These are phyloP conservation scores for Hetaerina titia DNA, from an alignment of 2,888 invertebrate genomes.

Conservation along the genomic window DNA sequence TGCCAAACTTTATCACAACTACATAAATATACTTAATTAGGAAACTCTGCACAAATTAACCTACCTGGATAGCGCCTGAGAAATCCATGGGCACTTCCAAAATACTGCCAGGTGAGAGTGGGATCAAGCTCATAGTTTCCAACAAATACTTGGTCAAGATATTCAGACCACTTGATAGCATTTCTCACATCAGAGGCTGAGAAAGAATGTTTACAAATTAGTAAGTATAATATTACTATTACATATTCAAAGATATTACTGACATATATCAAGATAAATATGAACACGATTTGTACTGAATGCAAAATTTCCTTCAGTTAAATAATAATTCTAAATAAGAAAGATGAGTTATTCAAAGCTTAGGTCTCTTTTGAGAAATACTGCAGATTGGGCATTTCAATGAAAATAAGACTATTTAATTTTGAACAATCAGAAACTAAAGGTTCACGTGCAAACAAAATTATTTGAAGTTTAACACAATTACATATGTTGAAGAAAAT, in stretches of 20 bases:
- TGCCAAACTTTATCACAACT: too few relatives aligned
- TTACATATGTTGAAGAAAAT: too few relatives aligned
- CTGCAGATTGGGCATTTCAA: neutral
- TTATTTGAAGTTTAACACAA: too few relatives aligned
- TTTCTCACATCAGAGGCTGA: conserved; percentile 90
- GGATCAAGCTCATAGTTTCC: conserved; percentile 95
- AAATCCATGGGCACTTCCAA: conserved; percentile 97
- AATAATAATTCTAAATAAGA: too few relatives aligned
- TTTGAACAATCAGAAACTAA: neutral
- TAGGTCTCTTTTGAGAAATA: neutral
- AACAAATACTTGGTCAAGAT: conserved; percentile 92
- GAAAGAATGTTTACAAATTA: conserved; percentile 73
- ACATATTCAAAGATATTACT: too few relatives aligned
- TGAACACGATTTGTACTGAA: too few relatives aligned
- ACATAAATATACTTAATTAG: too few relatives aligned
- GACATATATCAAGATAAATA: too few relatives aligned
- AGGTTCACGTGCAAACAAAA: too few relatives aligned
- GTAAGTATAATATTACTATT: too few relatives aligned
- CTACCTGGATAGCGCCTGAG: conserved; percentile 96
- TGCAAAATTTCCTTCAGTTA: too few relatives aligned
- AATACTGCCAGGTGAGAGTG: conserved; percentile 98
- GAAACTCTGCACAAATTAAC: conserved; percentile 35
- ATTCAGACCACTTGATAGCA: conserved; percentile 96
- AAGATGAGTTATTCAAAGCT: neutral
- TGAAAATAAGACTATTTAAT: neutral